Conservation (phyloP, 1,140 invertebrate genomes). For the Ceratoteleas bidentatus region DNA sequence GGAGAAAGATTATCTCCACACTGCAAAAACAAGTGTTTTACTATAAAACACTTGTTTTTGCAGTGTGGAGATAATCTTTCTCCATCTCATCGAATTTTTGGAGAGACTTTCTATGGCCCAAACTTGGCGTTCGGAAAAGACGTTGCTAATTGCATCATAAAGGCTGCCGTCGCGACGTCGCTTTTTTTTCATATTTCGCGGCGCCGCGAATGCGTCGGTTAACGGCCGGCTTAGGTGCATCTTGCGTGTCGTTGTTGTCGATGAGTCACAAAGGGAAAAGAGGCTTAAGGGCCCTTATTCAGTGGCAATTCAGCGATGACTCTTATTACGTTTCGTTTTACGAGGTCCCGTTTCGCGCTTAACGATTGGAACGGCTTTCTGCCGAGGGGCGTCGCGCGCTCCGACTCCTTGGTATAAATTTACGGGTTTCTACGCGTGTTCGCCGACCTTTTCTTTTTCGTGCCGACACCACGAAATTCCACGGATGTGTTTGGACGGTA, state of each 20-base stretch:
- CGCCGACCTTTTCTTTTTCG: slow-evolving; percentile 53
- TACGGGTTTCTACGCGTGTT: slow-evolving; percentile 56
- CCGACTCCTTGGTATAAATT: slow-evolving; percentile 60
- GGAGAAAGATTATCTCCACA: no score
- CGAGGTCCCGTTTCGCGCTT: slow-evolving; percentile 71
- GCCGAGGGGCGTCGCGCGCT: slow-evolving; percentile 53
- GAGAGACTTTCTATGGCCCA: no score
- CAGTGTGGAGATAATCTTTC: no score
- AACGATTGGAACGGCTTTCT: slow-evolving; percentile 71
- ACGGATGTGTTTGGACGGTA: slow-evolving; percentile 47
- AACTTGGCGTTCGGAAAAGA: neutral
- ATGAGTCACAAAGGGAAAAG: slow-evolving; percentile 65
- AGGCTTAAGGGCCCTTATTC: slow-evolving; percentile 57
- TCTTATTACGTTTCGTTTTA: slow-evolving; percentile 72
- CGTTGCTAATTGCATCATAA: slow-evolving; percentile 42
- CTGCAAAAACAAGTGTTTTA: no score
- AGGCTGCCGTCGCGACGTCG: slow-evolving; percentile 9
- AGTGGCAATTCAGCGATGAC: slow-evolving; percentile 60
- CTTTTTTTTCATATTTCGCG: slow-evolving; percentile 23
- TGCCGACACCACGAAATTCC: slow-evolving; percentile 52
- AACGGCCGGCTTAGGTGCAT: slow-evolving; percentile 32
- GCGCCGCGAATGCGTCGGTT: slow-evolving; percentile 18
- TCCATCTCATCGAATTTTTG: no score
- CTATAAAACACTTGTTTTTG: no score
- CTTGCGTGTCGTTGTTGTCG: slow-evolving; percentile 41